A percentile compares a stretch with the other conserved stretches of the same genome.
phyloP scores from a whole-genome alignment of 2,797 vertebrate genomes.

The Gallinago solitaria region DNA sequence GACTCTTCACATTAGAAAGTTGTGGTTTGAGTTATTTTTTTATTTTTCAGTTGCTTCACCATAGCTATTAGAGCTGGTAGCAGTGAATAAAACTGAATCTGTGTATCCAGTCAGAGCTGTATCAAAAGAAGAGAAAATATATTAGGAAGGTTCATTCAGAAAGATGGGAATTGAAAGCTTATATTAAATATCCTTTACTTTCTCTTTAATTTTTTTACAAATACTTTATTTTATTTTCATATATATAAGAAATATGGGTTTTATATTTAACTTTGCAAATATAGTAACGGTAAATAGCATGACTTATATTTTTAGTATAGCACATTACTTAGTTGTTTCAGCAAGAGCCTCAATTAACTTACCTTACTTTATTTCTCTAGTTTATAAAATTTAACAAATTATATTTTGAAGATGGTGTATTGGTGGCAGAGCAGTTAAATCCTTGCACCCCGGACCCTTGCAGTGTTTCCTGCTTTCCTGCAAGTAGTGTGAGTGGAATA shows the following conservation, averaged over 20 bases:
- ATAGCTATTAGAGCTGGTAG: neutral
- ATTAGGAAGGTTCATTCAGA: neutral
- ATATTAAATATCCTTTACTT: neutral
- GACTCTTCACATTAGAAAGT: neutral
- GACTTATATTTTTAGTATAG: neutral
- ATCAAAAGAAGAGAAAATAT: neutral
- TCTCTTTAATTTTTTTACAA: neutral
- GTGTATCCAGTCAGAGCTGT: neutral
- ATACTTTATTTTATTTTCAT: neutral
- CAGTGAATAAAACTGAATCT: neutral
- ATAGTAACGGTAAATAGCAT: neutral
- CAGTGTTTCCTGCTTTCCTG: neutral
- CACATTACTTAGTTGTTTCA: neutral
- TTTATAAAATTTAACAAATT: neutral
- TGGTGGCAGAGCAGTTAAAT: neutral
- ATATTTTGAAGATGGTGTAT: neutral
- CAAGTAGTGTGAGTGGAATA: neutral
- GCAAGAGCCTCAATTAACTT: neutral
- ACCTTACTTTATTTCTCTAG: neutral
- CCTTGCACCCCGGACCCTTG: neutral
- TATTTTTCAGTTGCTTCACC: neutral
- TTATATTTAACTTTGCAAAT: neutral
- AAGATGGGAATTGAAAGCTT: neutral
- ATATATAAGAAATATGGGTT: neutral
- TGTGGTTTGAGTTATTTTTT: neutral